Conservation (phyloP, 1,140 invertebrate species). For the Lanistes nyassanus region DNA sequence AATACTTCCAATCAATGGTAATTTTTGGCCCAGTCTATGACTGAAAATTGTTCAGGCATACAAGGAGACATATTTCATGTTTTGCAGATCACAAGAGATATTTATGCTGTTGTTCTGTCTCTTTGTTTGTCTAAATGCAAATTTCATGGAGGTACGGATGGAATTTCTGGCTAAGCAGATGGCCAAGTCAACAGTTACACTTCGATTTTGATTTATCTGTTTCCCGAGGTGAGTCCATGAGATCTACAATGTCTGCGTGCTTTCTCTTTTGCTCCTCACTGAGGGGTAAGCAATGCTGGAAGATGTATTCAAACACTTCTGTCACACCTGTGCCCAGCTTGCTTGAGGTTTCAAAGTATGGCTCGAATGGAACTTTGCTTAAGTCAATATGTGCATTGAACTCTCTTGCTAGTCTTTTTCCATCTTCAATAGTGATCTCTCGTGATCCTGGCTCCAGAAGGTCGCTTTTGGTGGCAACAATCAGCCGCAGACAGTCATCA, state of each 20-base stretch:
- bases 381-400: slow-evolving; percentile 56
- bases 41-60: too few species aligned
- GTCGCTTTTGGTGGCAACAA: slow-evolving; percentile 66
- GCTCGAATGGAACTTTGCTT: slow-evolving; percentile 41
- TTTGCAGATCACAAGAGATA: too few species aligned
- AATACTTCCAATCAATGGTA: too few species aligned
- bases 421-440: slow-evolving; percentile 56
- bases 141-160: too few species aligned
- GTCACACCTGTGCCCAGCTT: slow-evolving; percentile 59
- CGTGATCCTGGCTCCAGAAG: slow-evolving; percentile 43
- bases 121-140: too few species aligned
- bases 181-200: slow-evolving; percentile 7
- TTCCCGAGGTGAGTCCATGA: slow-evolving; percentile 3
- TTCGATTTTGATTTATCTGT: not conserved
- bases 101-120: not conserved
- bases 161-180: too few species aligned
- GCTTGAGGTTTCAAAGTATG: slow-evolving; percentile 68
- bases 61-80: too few species aligned
- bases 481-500: slow-evolving; percentile 61
- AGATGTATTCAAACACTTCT: slow-evolving; percentile 66
- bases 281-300: slow-evolving; percentile 59
- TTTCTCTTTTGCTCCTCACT: slow-evolving; percentile 32
- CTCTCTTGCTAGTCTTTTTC: slow-evolving; percentile 50
- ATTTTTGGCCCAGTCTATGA: too few species aligned
- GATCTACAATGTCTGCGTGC: slow-evolving; percentile 12